Conservation (phyloP, 2,888 invertebrate species). For the Therioaphis trifolii region DNA sequence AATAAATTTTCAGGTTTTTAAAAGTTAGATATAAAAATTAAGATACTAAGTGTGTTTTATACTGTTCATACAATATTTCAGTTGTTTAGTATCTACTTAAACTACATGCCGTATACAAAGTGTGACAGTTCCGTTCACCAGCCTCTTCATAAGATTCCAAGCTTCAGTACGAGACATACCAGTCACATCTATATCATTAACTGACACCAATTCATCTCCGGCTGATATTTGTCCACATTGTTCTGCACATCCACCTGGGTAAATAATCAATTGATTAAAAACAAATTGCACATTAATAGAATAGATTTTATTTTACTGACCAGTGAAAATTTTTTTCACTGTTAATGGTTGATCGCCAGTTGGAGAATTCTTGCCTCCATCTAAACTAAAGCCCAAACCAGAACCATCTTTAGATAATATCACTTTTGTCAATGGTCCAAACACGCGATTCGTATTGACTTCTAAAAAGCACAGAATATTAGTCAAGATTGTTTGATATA, state of each 20-base stretch:
- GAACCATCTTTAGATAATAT: constrained; percentile 80
- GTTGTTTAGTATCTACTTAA: constrained; percentile 2
- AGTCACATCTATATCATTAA: constrained; percentile 84
- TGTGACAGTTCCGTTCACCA: constrained; percentile 85
- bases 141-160: constrained; percentile 91
- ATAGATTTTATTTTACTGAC: constrained; percentile 70
- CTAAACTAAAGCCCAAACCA: constrained; percentile 93
- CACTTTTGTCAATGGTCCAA: constrained; percentile 72
- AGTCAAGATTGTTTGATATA: too few relatives aligned
- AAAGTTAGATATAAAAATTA: constrained; percentile 33
- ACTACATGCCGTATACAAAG: constrained; percentile 71
- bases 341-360: constrained; percentile 88
- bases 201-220: constrained; percentile 87
- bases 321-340: constrained; percentile 93
- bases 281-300: not conserved
- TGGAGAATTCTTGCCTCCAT: constrained; percentile 92
- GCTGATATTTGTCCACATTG: constrained; percentile 85
- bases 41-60: constrained; percentile 12
- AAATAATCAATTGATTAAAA: constrained; percentile 10
- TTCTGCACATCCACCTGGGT: constrained; percentile 87
- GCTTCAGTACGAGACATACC: constrained; percentile 92
- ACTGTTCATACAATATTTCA: constrained; percentile 3
- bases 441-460: constrained; percentile 69
- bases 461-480: too few relatives aligned
- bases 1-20: not conserved